A percentile compares a stretch with the other conserved stretches of the same genome.
Conservation (phyloP, 2,888 invertebrate genomes). For the Stegana nigrithorax region DNA sequence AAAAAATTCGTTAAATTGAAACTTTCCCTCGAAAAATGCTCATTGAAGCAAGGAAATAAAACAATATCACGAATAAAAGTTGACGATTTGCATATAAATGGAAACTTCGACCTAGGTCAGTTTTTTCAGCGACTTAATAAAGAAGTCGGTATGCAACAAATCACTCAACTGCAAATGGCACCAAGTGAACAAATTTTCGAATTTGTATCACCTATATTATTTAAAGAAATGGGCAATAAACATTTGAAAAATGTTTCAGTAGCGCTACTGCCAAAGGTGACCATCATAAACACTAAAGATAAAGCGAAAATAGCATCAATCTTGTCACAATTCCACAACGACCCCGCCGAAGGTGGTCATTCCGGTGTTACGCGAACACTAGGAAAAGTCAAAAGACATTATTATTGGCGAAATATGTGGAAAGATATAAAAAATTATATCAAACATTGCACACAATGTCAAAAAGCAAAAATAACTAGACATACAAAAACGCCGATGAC, state of each 20-base stretch:
- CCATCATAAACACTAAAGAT: constrained; percentile 14
- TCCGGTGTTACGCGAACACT: constrained; percentile 16
- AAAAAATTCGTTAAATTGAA: constrained; percentile 17
- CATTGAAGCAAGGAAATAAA: too few species aligned
- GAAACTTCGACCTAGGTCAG: constrained; percentile 18
- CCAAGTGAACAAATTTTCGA: constrained; percentile 21
- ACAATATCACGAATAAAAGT: constrained; percentile 23
- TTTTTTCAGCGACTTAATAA: constrained; percentile 17
- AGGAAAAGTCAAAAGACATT: constrained; percentile 26
- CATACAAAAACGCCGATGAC: constrained; percentile 24
- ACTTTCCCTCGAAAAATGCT: not conserved
- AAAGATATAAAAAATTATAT: constrained; percentile 23
- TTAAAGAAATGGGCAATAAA: constrained; percentile 23
- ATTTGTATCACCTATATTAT: constrained; percentile 9
- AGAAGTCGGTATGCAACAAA: constrained; percentile 17
- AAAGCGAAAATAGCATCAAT: constrained; percentile 5
- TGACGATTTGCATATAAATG: constrained; percentile 19
- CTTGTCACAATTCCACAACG: constrained; percentile 11
- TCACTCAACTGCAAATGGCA: constrained; percentile 20
- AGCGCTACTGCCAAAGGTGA: constrained; percentile 19
- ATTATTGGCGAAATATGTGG: constrained; percentile 28
- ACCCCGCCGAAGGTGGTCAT: constrained; percentile 20
- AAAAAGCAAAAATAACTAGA: constrained; percentile 24
- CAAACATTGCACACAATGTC: constrained; percentile 26
- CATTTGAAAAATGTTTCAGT: constrained; percentile 14